Evolutionary conservation across 2,888 invertebrate species (phyloP), one percentile per base, ranked within the genome.

Genomic region (Dryadula phaetusa): DNA sequence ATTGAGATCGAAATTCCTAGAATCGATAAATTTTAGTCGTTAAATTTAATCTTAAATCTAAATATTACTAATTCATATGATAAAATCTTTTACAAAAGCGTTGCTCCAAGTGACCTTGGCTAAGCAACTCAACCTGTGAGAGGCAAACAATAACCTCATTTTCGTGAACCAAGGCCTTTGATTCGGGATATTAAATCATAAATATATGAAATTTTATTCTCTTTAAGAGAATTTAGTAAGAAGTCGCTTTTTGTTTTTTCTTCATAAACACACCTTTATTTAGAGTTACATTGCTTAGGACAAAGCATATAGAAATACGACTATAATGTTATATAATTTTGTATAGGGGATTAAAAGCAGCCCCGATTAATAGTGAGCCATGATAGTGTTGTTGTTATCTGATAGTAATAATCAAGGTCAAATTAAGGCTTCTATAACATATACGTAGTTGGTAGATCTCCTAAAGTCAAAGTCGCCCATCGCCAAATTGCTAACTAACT

Each of bases 141-240:
- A 58, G 64, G 47, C 70, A 58, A 61, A 68, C 68, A 68, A 68
- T 66, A 54, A 34, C 46, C 61, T 40, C 28, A 68, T 70, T 70
- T 63, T 70, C 70, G 66, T 66, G 63, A 64, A 61, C 40, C 66
- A 68, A 63, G 60, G 53, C 54, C 54, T 62, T 65, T 63, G 61
- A 65, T 63, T 54, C 6, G 56, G 63, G 49, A 54, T 62, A 61
- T 63, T 28, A 52, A 28, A 32, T 62, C 28, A 66, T 64, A 66
- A 63, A 70, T 66, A 28, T 20, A 49, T 28, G 25, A 0, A n/a
- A 14, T 25, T 28, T 8, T 7, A 37, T 8, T 32, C 32, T 32
- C 32, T 32, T 32, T 8, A 32, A 8, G 5, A 32, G 32, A 32
- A 6, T 3, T 6, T 32, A 32, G 32, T 7, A 32, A n/a, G n/a